Conservation (phyloP, 2,888 invertebrate species). For the Linyphia triangularis region DNA sequence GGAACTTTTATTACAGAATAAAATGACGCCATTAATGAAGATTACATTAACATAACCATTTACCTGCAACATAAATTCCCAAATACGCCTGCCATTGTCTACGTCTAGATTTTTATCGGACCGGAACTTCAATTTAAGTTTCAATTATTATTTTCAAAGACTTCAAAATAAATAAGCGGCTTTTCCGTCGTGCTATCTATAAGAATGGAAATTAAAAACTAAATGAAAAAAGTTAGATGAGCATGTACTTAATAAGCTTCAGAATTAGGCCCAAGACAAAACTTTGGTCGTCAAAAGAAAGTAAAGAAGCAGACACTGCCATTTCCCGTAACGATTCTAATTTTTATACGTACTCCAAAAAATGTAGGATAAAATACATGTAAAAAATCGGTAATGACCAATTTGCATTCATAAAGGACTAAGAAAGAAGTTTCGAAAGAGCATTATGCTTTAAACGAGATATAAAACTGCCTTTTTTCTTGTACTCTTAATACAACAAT, state of each 20-base stretch:
- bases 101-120: too few relatives aligned
- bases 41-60: too few relatives aligned
- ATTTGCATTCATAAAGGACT: constrained; percentile 45
- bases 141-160: too few relatives aligned
- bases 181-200: too few relatives aligned
- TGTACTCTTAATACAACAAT: not conserved
- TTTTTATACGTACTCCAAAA: constrained; percentile 3
- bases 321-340: not conserved
- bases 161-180: too few relatives aligned
- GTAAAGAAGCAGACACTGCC: not conserved
- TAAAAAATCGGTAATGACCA: constrained; percentile 42
- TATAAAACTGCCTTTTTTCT: constrained; percentile 13
- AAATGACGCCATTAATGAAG: too few relatives aligned
- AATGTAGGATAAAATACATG: not conserved
- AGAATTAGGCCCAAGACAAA: constrained; percentile 4
- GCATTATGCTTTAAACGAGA: constrained; percentile 38
- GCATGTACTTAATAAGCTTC: constrained; percentile 53
- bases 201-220: too few relatives aligned
- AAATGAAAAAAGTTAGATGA: not conserved
- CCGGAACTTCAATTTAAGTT: too few relatives aligned
- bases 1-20: too few relatives aligned
- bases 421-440: constrained; percentile 38
- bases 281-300: not conserved
- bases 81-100: too few relatives aligned
- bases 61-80: too few relatives aligned